phyloP scores from a whole-genome alignment of 2,797 vertebrate genomes.

The Catamblyrhynchus diadema region DNA sequence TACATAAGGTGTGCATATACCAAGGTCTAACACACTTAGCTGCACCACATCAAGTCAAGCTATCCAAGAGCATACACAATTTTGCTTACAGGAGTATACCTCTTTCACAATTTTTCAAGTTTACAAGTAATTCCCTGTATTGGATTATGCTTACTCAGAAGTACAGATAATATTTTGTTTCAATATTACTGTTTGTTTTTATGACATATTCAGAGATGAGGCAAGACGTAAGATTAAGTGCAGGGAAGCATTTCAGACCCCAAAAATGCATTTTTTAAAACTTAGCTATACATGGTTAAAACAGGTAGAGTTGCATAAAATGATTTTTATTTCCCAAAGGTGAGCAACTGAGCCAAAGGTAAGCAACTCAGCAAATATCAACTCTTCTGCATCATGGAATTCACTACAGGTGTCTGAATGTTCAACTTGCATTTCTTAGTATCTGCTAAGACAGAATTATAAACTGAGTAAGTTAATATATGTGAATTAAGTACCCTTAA shows the following conservation, averaged over 20 bases:
- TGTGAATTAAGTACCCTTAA: constrained; percentile 3
- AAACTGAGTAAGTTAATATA: background rate
- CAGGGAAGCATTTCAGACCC: constrained; percentile 63
- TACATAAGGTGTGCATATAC: constrained; percentile 24
- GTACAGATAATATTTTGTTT: constrained; percentile 36
- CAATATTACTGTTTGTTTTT: constrained; percentile 35
- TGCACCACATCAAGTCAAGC: constrained; percentile 51
- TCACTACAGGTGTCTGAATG: constrained; percentile 1
- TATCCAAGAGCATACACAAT: constrained; percentile 25
- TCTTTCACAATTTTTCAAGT: constrained; percentile 41
- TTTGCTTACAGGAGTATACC: constrained; percentile 47
- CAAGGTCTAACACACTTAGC: constrained; percentile 54
- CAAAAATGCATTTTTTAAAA: constrained; percentile 34
- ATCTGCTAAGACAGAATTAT: constrained; percentile 5
- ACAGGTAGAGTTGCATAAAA: constrained; percentile 28
- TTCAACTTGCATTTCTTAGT: background rate
- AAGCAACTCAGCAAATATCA: constrained; percentile 40
- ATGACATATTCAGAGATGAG: constrained; percentile 47
- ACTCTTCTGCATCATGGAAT: constrained; percentile 40
- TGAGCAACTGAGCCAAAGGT: constrained; percentile 23
- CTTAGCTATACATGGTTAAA: constrained; percentile 6
- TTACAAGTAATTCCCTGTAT: constrained; percentile 40
- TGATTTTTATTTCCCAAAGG: background rate
- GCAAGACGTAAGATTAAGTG: constrained; percentile 56
- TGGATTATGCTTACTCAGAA: constrained; percentile 40